Base-by-base conservation (phyloP, 35 echinoderm and acorn worm genomes). In the Heliocidaris erythrogramma region DNA sequence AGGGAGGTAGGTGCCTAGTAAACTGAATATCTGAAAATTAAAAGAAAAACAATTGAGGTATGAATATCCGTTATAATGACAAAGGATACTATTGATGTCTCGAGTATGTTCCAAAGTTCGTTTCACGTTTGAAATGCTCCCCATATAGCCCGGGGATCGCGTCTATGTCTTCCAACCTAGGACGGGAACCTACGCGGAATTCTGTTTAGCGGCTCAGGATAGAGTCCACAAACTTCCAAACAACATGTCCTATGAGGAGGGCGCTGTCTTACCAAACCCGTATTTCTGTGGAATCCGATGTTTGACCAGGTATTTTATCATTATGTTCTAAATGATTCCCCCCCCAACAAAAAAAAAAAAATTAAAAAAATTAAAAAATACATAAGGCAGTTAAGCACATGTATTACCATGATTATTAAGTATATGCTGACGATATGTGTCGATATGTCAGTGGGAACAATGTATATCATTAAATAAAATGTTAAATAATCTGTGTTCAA, bases 181-280 rank as follows among this genome's bases (percentile, higher is more conserved):
- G 5, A 97, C 94, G 17, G 96, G 96, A 18, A 85, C 94, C 18
- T 95, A 95, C 84, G 94, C 96, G 16, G 49, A 92, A 31, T 93
- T 47, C 48, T 95, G 94, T 86, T 42, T 94, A 59, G 59, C 91
- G 3, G 27, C 60, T 29, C 90, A 95, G 49, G 92, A 93, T 30
- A 47, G 91, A 30, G 94, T 86, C 13, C 89, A 93, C 47, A 59
- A 87, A 30, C 91, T 97, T 24, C 91, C 48, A 10, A 53, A 92
- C 0, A 93, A 95, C 2, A 53, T 97, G 4, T 56, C 89, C 12
- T 97, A 93, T 95, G 96, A 97, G 53, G 89, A 97, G 86, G 96
- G 96, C 31, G 96, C 96, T 86, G 88, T 97, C 16, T 65, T 97
- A 49, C 89, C 96, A 1, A 93, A 94, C 27, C 96, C 96, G 2